Evolutionary conservation across 2,797 vertebrate species (phyloP).

Genomic region (Dipus sagitta): DNA sequence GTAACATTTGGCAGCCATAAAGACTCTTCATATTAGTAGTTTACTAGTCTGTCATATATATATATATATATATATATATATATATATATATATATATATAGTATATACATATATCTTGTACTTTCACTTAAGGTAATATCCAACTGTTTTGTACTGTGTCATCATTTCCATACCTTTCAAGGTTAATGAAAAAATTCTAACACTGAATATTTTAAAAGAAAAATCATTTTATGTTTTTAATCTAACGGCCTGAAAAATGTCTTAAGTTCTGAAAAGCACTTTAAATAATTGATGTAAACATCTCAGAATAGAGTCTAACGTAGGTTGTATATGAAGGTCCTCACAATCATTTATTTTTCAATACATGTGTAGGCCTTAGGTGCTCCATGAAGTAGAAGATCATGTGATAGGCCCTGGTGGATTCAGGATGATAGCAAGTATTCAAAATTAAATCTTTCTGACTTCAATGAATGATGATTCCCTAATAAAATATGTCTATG

Average conservation of each 20-base stretch:
- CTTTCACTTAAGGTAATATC: not conserved
- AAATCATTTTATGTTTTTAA: not conserved
- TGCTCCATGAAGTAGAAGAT: not conserved
- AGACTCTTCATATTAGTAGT: no score
- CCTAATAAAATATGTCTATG: not conserved
- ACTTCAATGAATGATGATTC: not conserved
- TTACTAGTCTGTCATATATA: no score
- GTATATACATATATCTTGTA: no score
- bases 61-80: no score
- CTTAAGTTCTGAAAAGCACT: not conserved
- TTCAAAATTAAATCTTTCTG: not conserved
- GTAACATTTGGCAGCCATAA: no score
- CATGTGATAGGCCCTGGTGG: not conserved
- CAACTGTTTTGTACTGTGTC: not conserved
- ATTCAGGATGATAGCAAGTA: not conserved
- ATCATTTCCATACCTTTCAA: not conserved
- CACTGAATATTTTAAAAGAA: not conserved
- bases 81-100: no score
- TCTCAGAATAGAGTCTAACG: not conserved
- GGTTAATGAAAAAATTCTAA: not conserved
- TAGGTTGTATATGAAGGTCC: not conserved
- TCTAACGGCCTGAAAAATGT: not conserved
- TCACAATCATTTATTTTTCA: not conserved
- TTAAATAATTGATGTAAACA: not conserved
- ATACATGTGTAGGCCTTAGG: not conserved